Evolutionary conservation across 2,888 invertebrate species (phyloP).

Genomic region (Marronus borbonicus): DNA sequence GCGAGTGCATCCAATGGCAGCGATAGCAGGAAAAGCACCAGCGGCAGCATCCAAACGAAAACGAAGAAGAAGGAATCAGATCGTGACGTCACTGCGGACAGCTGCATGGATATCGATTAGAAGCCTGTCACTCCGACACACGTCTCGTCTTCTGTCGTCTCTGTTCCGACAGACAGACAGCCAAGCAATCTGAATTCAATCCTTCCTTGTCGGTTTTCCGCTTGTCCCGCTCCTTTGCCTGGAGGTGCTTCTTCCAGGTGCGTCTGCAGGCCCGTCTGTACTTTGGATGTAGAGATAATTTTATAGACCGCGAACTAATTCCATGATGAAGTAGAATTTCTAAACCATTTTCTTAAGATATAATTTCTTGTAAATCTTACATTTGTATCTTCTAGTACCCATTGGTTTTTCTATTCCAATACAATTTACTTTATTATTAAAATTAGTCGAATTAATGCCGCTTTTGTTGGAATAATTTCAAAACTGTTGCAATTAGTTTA

Average conservation of each 20-base stretch:
- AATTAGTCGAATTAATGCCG: too few species aligned
- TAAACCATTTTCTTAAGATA: too few species aligned
- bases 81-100: conserved; percentile 70
- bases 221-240: conserved; percentile 26
- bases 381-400: too few species aligned
- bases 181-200: conserved; percentile 44
- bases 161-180: conserved; percentile 60
- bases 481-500: too few species aligned
- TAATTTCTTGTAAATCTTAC: too few species aligned
- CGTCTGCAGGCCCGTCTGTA: conserved; percentile 11
- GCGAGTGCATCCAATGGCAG: conserved; percentile 46
- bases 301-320: neutral
- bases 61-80: conserved; percentile 60
- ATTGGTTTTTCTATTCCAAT: too few species aligned
- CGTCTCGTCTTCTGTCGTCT: conserved; percentile 65
- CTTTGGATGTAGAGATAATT: neutral
- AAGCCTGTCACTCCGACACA: conserved; percentile 65
- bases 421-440: too few species aligned
- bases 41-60: conserved; percentile 54
- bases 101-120: conserved; percentile 70
- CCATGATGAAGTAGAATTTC: too few species aligned
- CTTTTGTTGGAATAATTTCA: too few species aligned
- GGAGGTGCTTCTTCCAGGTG: conserved; percentile 23
- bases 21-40: conserved; percentile 26
- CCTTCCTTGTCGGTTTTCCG: conserved; percentile 29